Percentiles rank a stretch among this genome's conserved stretches.
Conservation (phyloP, 2,797 vertebrate species). For the Artibeus jamaicensis region DNA sequence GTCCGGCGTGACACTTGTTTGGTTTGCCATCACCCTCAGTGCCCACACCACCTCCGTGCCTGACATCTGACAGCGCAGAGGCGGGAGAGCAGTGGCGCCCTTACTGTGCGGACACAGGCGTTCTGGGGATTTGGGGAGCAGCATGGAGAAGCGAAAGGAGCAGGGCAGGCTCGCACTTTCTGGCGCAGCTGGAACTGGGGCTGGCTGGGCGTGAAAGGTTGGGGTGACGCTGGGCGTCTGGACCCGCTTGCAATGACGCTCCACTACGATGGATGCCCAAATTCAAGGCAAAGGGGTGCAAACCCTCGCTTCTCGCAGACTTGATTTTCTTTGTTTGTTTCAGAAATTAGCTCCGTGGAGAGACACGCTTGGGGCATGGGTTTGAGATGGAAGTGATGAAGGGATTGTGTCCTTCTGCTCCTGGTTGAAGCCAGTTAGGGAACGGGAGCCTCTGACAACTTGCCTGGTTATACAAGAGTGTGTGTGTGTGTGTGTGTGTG, state of each 20-base stretch:
- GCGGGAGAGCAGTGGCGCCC: background rate
- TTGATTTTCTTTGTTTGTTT: slow-evolving; percentile 79
- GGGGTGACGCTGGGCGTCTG: background rate
- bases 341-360: slow-evolving; percentile 68
- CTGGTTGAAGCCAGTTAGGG: background rate
- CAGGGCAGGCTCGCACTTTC: slow-evolving; percentile 51
- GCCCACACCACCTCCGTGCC: background rate
- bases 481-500: background rate
- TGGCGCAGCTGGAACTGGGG: background rate
- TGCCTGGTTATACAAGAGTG: background rate
- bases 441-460: background rate
- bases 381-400: background rate
- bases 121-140: background rate
- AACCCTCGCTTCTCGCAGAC: background rate
- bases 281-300: background rate
- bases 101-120: background rate
- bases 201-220: background rate
- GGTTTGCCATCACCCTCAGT: background rate
- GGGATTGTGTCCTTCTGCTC: slow-evolving; percentile 8
- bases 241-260: background rate
- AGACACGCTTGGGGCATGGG: slow-evolving; percentile 18
- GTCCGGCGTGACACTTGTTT: slow-evolving; percentile 5
- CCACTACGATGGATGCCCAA: background rate
- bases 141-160: background rate
- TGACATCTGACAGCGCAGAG: slow-evolving; percentile 23